phyloP scores from a whole-genome alignment of 1,140 invertebrate genomes.

The Oncopodura yosiiana region DNA sequence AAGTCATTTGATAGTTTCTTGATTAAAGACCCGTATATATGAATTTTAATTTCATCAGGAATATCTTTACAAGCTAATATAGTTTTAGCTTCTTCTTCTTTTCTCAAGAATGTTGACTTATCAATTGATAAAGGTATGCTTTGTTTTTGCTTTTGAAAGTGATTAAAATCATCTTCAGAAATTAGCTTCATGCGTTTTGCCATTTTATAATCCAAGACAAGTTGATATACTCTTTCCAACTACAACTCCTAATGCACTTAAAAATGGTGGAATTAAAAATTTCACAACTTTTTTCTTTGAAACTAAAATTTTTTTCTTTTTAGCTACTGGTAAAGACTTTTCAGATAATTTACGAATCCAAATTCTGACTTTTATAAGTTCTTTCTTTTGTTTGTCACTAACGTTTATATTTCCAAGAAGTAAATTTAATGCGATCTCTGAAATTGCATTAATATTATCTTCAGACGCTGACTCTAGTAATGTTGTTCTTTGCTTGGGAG shows the following conservation, averaged over 20 bases:
- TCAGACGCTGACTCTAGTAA: background rate
- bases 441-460: conserved; percentile 11
- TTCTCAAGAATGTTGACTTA: too few relatives aligned
- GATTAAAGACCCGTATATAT: too few relatives aligned
- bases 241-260: background rate
- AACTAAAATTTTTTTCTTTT: background rate
- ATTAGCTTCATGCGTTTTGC: conserved; percentile 18
- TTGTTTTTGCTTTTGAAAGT: too few relatives aligned
- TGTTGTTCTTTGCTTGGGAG: background rate
- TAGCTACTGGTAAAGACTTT: background rate
- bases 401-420: conserved; percentile 12
- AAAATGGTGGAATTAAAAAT: conserved; percentile 1
- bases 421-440: conserved; percentile 12
- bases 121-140: too few relatives aligned
- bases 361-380: background rate
- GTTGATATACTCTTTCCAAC: background rate
- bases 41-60: too few relatives aligned
- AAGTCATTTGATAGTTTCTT: too few relatives aligned
- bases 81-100: too few relatives aligned
- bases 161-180: conserved; percentile 2
- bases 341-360: background rate
- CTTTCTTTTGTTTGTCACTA: background rate
- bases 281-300: conserved; percentile 3
- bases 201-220: conserved; percentile 6
- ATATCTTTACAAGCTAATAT: too few relatives aligned